These are phyloP conservation scores for Taeniopygia guttata DNA, from an alignment of 2,797 vertebrate genomes.

Conservation along the genomic window DNA sequence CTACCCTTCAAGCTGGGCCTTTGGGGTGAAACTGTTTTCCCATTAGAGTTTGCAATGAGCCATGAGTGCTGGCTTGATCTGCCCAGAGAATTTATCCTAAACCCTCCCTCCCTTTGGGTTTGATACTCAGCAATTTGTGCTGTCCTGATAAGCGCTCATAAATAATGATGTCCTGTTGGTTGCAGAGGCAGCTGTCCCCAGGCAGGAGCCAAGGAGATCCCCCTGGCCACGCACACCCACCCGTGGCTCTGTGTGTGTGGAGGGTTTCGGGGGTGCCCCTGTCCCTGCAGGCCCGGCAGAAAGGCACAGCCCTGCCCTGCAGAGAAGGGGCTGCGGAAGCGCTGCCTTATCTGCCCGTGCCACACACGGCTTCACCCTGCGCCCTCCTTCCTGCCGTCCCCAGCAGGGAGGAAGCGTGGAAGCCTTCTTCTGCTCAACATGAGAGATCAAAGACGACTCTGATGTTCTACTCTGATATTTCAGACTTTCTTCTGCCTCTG, in stretches of 20 bases:
- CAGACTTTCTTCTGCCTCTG: not conserved
- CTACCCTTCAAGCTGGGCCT: not conserved
- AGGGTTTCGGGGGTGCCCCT: not conserved
- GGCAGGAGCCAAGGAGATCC: not conserved
- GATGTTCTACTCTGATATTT: not conserved
- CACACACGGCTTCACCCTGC: not conserved
- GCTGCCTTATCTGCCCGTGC: not conserved
- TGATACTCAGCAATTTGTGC: not conserved
- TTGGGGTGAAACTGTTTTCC: not conserved
- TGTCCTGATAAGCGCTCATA: not conserved
- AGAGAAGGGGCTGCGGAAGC: not conserved
- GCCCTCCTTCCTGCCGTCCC: not conserved
- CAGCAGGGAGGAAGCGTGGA: not conserved
- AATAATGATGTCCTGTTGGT: not conserved
- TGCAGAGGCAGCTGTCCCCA: not conserved
- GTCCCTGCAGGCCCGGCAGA: not conserved
- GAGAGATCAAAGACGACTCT: not conserved
- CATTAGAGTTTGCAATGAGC: not conserved
- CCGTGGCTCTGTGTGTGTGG: rapidly evolving
- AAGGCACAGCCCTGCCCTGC: rapidly evolving
- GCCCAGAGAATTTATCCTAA: not conserved
- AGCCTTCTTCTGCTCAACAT: not conserved
- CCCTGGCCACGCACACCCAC: rapidly evolving
- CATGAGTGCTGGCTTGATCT: not conserved
- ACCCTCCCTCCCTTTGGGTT: not conserved